A percentile compares a stretch with the other conserved stretches of the same genome.
These are phyloP conservation scores for Periophthalmus magnuspinnatus DNA, from an alignment of 2,797 vertebrate genomes.

Conservation along the genomic window DNA sequence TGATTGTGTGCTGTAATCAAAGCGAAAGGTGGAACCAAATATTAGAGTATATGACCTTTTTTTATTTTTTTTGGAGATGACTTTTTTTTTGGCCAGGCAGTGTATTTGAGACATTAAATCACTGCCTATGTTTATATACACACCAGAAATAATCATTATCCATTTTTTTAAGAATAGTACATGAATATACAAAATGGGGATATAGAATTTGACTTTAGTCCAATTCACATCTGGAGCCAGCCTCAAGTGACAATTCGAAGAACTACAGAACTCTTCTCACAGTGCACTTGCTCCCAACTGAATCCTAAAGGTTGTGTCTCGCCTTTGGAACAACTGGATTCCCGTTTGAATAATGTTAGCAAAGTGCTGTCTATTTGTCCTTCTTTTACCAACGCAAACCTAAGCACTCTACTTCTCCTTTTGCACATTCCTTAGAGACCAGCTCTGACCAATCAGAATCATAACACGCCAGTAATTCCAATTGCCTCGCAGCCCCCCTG, in stretches of 20 bases:
- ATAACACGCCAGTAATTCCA: constrained; percentile 64
- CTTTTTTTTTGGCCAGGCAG: too few species aligned
- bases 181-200: not conserved
- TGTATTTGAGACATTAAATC: too few species aligned
- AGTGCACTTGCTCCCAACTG: not conserved
- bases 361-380: constrained; percentile 27
- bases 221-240: not conserved
- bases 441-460: constrained; percentile 46
- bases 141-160: too few species aligned
- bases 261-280: not conserved
- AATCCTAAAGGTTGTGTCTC: constrained; percentile 1
- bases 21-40: too few species aligned
- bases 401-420: constrained; percentile 25
- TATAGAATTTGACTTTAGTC: not conserved
- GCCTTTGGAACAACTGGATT: constrained; percentile 22
- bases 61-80: too few species aligned
- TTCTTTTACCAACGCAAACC: constrained; percentile 29
- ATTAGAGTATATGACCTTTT: too few species aligned
- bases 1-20: too few species aligned
- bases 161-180: too few species aligned
- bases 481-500: constrained; percentile 42
- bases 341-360: constrained; percentile 28
- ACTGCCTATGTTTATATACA: too few species aligned
- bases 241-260: not conserved
- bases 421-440: constrained; percentile 34